Base-by-base conservation (phyloP, 2,113 vertebrate genomes). In the Alligator mississippiensis region DNA sequence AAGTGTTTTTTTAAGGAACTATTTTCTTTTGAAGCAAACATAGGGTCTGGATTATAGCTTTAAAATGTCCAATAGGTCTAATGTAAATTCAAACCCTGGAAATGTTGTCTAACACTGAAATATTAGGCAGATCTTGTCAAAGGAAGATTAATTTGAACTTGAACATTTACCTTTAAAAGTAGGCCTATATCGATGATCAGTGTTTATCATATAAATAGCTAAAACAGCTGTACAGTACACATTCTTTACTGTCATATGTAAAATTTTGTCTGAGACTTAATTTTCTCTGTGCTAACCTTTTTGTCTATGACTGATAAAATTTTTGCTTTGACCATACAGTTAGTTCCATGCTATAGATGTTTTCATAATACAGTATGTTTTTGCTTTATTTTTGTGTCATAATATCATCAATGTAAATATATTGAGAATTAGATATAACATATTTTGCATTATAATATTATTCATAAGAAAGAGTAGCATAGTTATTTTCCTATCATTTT, bases 151-250 rank as follows among this genome's bases (percentile, higher is more conserved):
- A 98, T 98, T 96, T 92, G 82, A 97, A 96, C 80, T 93, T 94
- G 85, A 91, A 84, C 96, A 96, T 96, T 85, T 95, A 95, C 93
- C 90, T 47, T 97, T 97, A 89, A 97, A 97, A 97, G 81, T 90
- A 63, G 87, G 87, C 95, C 83, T 93, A 58, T 86, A 88, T 93
- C 88, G 94, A 89, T 94, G 87, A 87, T 97, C 59, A 61, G 82
- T 96, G 97, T 97, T 97, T 97, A 95, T 97, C 95, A 93, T 95
- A 92, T 85, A 96, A 96, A 97, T 97, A 95, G 93, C 95, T 97
- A 93, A 95, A 97, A 96, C 97, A 97, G 97, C 97, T 97, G 96
- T 90, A 94, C 80, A 92, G 84, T 86, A 96, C 70, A 94, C 87
- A 93, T 97, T 96, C 91, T 97, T 97, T 92, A 96, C 87, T 83